These are phyloP conservation scores for Anabacerthia variegaticeps DNA, from an alignment of 2,797 vertebrate species.

Conservation along the genomic window DNA sequence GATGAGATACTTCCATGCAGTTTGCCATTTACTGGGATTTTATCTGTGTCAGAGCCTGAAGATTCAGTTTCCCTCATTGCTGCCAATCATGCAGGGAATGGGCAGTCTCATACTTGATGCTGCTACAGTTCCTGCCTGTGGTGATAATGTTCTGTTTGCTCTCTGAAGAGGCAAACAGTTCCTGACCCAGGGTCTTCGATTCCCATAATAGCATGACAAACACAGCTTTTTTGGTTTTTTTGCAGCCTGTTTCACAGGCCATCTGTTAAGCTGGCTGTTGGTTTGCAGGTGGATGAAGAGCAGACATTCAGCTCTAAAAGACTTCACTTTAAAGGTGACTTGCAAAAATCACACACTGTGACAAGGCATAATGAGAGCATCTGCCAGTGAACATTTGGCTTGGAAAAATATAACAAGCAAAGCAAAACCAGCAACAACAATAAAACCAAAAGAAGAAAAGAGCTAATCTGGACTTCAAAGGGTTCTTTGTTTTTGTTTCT, in stretches of 20 bases:
- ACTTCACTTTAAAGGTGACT: not conserved
- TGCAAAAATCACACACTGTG: not conserved
- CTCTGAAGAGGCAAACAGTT: not conserved
- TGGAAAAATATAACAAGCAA: not conserved
- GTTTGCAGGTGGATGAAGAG: not conserved
- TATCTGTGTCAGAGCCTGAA: not conserved
- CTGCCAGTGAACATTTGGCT: not conserved
- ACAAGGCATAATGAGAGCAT: not conserved
- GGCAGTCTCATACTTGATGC: not conserved
- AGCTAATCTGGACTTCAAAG: not conserved
- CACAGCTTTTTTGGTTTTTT: not conserved
- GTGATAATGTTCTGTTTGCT: not conserved
- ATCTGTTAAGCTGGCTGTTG: not conserved
- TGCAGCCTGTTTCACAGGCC: not conserved
- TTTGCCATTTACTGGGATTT: not conserved
- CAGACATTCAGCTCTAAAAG: not conserved
- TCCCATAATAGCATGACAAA: not conserved
- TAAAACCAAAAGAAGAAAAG: not conserved
- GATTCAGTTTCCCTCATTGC: accelerated
- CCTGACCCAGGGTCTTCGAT: not conserved
- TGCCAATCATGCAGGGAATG: accelerated
- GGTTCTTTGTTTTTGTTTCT: not conserved
- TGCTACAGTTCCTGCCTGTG: not conserved
- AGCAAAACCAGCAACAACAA: not conserved
- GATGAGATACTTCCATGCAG: not conserved